A percentile compares a stretch with the other conserved stretches of the same genome.
Evolutionary conservation across 2,113 vertebrate genomes (phyloP).

Genomic region (Clarias batrachus): DNA sequence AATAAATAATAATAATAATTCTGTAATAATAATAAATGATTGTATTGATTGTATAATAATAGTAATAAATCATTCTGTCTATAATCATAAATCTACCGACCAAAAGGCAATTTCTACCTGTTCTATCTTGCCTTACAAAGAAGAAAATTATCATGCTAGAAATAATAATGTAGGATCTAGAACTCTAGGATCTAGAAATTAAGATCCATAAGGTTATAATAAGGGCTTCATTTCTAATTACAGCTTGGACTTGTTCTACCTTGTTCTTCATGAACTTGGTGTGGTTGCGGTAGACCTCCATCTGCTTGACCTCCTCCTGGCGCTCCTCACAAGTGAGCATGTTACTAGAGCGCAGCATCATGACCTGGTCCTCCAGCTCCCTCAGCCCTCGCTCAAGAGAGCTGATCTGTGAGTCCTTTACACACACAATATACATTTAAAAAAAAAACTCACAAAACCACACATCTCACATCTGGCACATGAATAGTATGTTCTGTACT

Average conservation of each 20-base stretch:
- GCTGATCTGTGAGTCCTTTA: slow-evolving; percentile 92
- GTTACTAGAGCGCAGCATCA: slow-evolving; percentile 94
- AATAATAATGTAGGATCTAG: background rate
- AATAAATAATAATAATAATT: too few species aligned
- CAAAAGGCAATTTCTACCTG: background rate
- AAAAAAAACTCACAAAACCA: background rate
- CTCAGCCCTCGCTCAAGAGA: slow-evolving; percentile 92
- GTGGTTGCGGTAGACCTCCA: slow-evolving; percentile 98
- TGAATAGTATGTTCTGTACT: background rate
- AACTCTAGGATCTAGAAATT: background rate
- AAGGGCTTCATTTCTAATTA: background rate
- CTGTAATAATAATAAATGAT: too few species aligned
- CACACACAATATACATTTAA: slow-evolving; percentile 10
- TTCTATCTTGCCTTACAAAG: background rate
- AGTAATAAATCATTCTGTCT: background rate
- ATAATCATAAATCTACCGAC: background rate
- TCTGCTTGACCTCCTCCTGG: slow-evolving; percentile 98
- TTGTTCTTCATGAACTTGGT: slow-evolving; percentile 99
- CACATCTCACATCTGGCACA: background rate
- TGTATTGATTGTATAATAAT: too few species aligned
- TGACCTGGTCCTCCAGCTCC: slow-evolving; percentile 96
- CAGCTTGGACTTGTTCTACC: slow-evolving; percentile 67
- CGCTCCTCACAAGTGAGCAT: slow-evolving; percentile 95
- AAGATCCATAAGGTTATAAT: background rate
- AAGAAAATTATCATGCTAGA: background rate